A percentile compares a stretch with the other conserved stretches of the same genome.
Evolutionary conservation across 2,888 invertebrate species (phyloP).

Genomic region (Lasioglossum zephyrum): DNA sequence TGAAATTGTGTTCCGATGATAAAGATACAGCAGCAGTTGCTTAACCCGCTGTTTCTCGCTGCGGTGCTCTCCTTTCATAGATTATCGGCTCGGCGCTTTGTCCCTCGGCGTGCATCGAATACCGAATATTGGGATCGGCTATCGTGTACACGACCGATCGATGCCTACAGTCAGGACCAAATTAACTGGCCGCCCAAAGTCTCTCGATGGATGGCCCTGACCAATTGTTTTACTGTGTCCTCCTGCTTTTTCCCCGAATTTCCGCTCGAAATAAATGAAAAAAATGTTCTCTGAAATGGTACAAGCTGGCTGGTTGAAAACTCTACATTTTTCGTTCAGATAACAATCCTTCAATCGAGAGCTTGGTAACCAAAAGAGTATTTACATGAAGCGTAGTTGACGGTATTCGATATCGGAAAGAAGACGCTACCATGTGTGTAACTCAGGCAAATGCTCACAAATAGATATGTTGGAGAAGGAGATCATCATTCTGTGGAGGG

Average conservation of each 20-base stretch:
- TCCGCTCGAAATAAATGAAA: background rate
- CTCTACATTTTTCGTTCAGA: background rate
- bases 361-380: background rate
- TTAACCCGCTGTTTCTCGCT: constrained; percentile 54
- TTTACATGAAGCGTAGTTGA: background rate
- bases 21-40: constrained; percentile 65
- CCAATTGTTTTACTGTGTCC: background rate
- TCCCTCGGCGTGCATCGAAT: constrained; percentile 20
- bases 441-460: background rate
- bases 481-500: background rate
- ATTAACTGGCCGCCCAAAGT: background rate
- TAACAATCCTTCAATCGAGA: background rate
- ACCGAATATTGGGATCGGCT: constrained; percentile 37
- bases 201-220: background rate
- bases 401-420: background rate
- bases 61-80: constrained; percentile 51
- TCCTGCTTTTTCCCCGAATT: background rate
- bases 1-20: constrained; percentile 70
- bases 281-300: background rate
- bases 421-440: background rate
- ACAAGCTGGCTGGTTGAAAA: background rate
- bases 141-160: constrained; percentile 25
- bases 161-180: constrained; percentile 8
- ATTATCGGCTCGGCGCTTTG: constrained; percentile 53
- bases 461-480: background rate